phyloP scores from a whole-genome alignment of 2,113 vertebrate genomes.

The Syngnathus floridae region DNA sequence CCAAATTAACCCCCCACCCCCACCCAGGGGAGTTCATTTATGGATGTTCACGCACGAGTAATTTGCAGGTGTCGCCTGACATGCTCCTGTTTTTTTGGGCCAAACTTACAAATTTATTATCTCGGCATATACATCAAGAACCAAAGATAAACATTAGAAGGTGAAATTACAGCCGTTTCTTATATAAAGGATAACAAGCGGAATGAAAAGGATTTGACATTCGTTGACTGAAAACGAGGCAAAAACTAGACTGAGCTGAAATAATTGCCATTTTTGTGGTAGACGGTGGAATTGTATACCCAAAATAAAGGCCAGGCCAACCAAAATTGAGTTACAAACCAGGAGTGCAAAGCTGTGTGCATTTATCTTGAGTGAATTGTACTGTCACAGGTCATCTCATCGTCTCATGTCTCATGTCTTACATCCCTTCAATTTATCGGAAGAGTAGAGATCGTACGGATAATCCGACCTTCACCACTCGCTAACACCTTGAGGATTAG shows the following conservation, averaged over 20 bases:
- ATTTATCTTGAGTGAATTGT: constrained; percentile 10
- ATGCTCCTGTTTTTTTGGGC: neutral
- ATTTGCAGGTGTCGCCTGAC: neutral
- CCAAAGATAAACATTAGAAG: too few species aligned
- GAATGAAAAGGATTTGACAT: too few species aligned
- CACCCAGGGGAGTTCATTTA: constrained; percentile 5
- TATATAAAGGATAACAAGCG: too few species aligned
- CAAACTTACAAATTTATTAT: too few species aligned
- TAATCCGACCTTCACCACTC: constrained; percentile 42
- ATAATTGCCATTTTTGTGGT: too few species aligned
- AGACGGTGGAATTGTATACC: too few species aligned
- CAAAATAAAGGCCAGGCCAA: too few species aligned
- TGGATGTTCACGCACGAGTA: neutral
- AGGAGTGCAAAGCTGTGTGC: neutral
- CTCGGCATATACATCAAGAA: neutral
- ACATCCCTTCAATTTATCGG: constrained; percentile 29
- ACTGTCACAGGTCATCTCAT: constrained; percentile 9
- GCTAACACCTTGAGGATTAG: constrained; percentile 54
- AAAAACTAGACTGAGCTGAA: too few species aligned
- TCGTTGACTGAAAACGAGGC: too few species aligned
- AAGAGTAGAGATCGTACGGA: constrained; percentile 24
- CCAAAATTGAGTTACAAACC: neutral
- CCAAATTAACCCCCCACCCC: too few species aligned
- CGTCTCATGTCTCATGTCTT: constrained; percentile 36
- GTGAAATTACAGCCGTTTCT: too few species aligned